These are phyloP conservation scores for Lepus americanus DNA, from an alignment of 2,113 vertebrate species.

Conservation along the genomic window DNA sequence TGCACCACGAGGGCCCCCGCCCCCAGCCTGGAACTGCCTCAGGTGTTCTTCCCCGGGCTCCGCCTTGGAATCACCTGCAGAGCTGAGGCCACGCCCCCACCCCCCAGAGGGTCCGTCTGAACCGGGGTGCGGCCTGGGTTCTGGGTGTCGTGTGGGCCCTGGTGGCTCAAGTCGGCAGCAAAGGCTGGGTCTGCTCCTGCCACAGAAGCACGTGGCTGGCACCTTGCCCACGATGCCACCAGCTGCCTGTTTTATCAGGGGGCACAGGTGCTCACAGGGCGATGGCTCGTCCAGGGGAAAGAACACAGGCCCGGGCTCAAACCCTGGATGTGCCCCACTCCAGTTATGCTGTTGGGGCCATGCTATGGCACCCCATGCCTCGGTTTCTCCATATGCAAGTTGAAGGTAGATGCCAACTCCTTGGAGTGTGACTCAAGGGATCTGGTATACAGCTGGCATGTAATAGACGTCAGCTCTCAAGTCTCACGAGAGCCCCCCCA, in stretches of 20 bases:
- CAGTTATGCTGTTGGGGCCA: fast-evolving
- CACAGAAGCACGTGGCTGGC: background rate
- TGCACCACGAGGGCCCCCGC: background rate
- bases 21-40: background rate
- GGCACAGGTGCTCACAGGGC: background rate
- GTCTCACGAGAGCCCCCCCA: no score
- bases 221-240: fast-evolving
- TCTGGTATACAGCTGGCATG: background rate
- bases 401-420: background rate
- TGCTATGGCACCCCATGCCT: background rate
- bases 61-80: background rate
- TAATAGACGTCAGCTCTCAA: background rate
- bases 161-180: background rate
- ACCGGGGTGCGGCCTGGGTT: background rate
- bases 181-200: no score
- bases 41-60: background rate
- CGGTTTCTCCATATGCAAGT: background rate
- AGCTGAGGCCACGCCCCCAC: background rate
- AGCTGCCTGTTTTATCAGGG: fast-evolving
- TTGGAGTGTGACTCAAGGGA: fast-evolving
- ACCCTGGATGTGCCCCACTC: background rate
- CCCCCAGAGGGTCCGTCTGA: background rate
- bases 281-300: background rate
- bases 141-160: background rate
- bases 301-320: background rate